Conservation (phyloP, 2,888 invertebrate species). For the Chrysomela aeneicollis region DNA sequence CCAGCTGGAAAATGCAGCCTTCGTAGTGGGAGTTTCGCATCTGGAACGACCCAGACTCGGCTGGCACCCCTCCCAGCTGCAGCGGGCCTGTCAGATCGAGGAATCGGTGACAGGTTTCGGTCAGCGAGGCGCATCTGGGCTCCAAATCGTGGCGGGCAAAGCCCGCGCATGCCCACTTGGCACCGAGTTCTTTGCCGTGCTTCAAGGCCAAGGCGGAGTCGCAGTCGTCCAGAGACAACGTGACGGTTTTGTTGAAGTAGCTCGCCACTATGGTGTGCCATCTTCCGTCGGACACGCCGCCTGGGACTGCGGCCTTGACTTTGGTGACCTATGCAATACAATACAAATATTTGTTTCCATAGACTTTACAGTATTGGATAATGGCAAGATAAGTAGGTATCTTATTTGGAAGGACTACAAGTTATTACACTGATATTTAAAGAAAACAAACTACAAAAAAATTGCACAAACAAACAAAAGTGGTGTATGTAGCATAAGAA, state of each 20-base stretch:
- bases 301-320: constrained; percentile 71
- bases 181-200: constrained; percentile 74
- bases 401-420: too few species aligned
- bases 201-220: constrained; percentile 83
- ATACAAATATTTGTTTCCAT: too few species aligned
- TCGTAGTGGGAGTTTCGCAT: constrained; percentile 82
- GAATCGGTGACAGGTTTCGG: constrained; percentile 85
- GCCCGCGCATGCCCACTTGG: constrained; percentile 84
- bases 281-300: constrained; percentile 83
- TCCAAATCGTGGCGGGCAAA: constrained; percentile 77
- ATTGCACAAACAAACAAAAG: too few species aligned
- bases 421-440: too few species aligned
- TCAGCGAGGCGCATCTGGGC: constrained; percentile 74
- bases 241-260: constrained; percentile 87
- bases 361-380: too few species aligned
- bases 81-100: constrained; percentile 83
- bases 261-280: constrained; percentile 89
- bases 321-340: too few species aligned
- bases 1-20: constrained; percentile 90
- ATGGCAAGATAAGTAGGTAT: too few species aligned
- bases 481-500: too few species aligned
- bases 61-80: constrained; percentile 84
- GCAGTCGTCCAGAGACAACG: constrained; percentile 85
- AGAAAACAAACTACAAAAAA: too few species aligned
- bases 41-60: constrained; percentile 80